Percentiles rank a stretch among this genome's conserved stretches.
Evolutionary conservation across 2,888 invertebrate genomes (phyloP).

Genomic region (Clivina fossor): DNA sequence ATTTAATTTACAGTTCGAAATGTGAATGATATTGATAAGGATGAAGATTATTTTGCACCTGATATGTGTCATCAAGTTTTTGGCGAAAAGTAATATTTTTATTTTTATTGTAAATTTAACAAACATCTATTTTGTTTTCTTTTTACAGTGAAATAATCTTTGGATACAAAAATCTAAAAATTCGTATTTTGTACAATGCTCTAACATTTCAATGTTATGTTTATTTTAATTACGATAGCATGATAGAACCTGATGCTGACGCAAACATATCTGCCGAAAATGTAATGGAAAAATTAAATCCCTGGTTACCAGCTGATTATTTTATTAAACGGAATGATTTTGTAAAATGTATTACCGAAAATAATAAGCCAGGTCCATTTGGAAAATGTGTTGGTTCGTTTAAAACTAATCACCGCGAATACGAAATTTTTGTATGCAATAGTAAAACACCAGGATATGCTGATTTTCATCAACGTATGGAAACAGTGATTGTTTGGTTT

Average conservation of each 20-base stretch:
- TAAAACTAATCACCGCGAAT: slow-evolving; percentile 1
- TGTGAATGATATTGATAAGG: slow-evolving; percentile 66
- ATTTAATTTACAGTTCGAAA: slow-evolving; percentile 62
- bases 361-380: slow-evolving; percentile 45
- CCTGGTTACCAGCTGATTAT: slow-evolving; percentile 48
- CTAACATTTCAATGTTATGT: slow-evolving; percentile 80
- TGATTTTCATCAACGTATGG: slow-evolving; percentile 79
- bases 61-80: slow-evolving; percentile 94
- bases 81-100: slow-evolving; percentile 65
- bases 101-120: not conserved
- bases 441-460: slow-evolving; percentile 71
- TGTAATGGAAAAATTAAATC: slow-evolving; percentile 43
- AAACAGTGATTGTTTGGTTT: slow-evolving; percentile 92
- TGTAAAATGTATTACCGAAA: slow-evolving; percentile 40
- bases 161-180: slow-evolving; percentile 83
- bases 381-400: slow-evolving; percentile 43
- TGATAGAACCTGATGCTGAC: slow-evolving; percentile 55
- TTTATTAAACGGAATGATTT: slow-evolving; percentile 43
- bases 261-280: slow-evolving; percentile 42
- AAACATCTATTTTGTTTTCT: slow-evolving; percentile 47
- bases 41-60: slow-evolving; percentile 68
- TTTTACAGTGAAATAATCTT: slow-evolving; percentile 77
- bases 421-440: slow-evolving; percentile 58
- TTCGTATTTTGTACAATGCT: slow-evolving; percentile 80
- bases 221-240: slow-evolving; percentile 71